These are phyloP conservation scores for Rotaria sp. DNA, from an alignment of 2,888 invertebrate species.

Conservation along the genomic window DNA sequence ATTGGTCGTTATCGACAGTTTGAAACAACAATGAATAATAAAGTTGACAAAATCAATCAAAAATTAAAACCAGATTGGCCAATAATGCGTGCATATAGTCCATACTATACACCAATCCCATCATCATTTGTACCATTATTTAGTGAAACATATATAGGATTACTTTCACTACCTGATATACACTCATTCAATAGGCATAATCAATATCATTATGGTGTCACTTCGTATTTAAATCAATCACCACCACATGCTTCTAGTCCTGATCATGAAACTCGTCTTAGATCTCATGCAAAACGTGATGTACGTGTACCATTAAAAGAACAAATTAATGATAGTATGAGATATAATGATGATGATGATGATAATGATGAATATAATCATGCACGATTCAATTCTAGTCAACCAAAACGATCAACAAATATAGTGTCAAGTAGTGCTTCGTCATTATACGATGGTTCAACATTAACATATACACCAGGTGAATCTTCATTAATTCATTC, in stretches of 20 bases:
- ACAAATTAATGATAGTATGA: not conserved
- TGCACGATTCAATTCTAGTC: not conserved
- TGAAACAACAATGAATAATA: not conserved
- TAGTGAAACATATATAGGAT: not conserved
- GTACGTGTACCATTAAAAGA: conserved; percentile 26
- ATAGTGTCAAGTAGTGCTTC: not conserved
- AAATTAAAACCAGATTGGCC: not conserved
- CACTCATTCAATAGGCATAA: not conserved
- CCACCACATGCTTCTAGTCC: not conserved
- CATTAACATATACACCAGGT: not conserved
- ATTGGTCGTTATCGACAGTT: not conserved
- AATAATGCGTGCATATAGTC: not conserved
- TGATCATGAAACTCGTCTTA: not conserved
- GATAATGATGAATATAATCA: not conserved
- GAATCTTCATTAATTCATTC: not conserved
- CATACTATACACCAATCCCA: not conserved
- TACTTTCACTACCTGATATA: not conserved
- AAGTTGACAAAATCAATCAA: not conserved
- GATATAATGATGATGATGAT: not conserved
- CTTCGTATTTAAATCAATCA: not conserved
- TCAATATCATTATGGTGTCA: not conserved
- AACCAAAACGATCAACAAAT: not conserved
- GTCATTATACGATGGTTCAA: not conserved
- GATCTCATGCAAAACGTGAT: not conserved
- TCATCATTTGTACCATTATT: not conserved